These are phyloP conservation scores for Cephus pygmeus DNA, from an alignment of 2,888 invertebrate genomes.

Conservation along the genomic window DNA sequence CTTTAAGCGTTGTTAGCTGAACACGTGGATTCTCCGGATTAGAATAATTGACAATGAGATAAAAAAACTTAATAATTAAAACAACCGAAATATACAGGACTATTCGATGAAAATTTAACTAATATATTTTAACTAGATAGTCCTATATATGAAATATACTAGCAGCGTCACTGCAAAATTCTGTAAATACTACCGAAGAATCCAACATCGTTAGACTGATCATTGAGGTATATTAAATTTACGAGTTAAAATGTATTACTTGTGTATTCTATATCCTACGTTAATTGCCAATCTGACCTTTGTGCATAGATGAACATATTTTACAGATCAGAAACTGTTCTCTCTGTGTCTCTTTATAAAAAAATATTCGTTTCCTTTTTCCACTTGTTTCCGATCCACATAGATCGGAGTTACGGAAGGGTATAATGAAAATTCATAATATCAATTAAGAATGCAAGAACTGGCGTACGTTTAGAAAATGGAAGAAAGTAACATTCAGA, in stretches of 20 bases:
- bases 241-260: constrained; percentile 25
- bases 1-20: too few relatives aligned
- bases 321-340: not conserved
- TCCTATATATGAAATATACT: not conserved
- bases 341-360: not conserved
- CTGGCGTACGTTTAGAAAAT: not conserved
- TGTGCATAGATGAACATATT: constrained; percentile 7
- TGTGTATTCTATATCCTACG: constrained; percentile 31
- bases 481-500: not conserved
- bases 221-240: constrained; percentile 27
- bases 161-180: not conserved
- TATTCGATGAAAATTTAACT: not conserved
- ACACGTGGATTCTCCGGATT: not conserved
- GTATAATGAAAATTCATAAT: constrained; percentile 35
- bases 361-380: not conserved
- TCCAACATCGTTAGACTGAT: constrained; percentile 30
- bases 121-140: not conserved
- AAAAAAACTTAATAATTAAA: not conserved
- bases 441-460: not conserved
- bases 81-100: not conserved
- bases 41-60: not conserved
- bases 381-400: constrained; percentile 11
- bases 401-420: constrained; percentile 26
- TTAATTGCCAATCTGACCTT: constrained; percentile 17
- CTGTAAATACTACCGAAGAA: constrained; percentile 6